Conservation (phyloP, 1,140 invertebrate species). For the Caerostris darwini region DNA sequence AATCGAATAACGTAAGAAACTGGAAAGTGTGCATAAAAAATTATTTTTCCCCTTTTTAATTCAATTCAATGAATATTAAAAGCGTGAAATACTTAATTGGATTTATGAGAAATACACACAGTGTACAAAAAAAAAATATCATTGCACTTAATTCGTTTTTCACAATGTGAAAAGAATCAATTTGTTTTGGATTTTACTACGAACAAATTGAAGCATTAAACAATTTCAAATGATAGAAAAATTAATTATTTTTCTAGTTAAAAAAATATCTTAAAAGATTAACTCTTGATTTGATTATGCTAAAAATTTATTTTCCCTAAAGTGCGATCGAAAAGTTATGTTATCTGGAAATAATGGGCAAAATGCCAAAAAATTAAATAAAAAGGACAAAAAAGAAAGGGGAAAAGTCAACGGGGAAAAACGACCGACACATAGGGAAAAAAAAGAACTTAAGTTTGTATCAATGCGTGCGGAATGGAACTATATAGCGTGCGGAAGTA, state of each 20-base stretch:
- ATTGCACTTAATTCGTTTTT: too few relatives aligned
- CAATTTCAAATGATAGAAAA: slow-evolving; percentile 7
- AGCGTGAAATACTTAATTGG: neutral
- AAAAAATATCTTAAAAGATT: neutral
- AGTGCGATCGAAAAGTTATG: neutral
- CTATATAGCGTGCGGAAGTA: slow-evolving; percentile 3
- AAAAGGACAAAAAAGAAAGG: neutral
- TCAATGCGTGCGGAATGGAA: slow-evolving; percentile 42
- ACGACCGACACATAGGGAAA: neutral
- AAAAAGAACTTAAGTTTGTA: slow-evolving; percentile 47
- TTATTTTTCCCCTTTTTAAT: too few relatives aligned
- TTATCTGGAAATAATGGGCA: slow-evolving; percentile 2
- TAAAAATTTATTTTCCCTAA: neutral
- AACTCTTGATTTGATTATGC: slow-evolving; percentile 4
- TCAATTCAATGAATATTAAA: neutral
- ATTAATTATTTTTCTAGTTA: neutral
- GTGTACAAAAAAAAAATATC: neutral
- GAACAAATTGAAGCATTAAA: slow-evolving; percentile 7
- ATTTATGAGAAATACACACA: neutral
- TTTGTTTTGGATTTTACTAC: neutral
- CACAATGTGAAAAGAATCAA: neutral
- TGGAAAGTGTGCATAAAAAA: too few relatives aligned
- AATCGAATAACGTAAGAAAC: too few relatives aligned
- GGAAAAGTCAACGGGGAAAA: neutral
- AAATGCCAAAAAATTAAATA: slow-evolving; percentile 6